phyloP scores from a whole-genome alignment of 2,113 vertebrate genomes.

The Mormyrus lacerda region DNA sequence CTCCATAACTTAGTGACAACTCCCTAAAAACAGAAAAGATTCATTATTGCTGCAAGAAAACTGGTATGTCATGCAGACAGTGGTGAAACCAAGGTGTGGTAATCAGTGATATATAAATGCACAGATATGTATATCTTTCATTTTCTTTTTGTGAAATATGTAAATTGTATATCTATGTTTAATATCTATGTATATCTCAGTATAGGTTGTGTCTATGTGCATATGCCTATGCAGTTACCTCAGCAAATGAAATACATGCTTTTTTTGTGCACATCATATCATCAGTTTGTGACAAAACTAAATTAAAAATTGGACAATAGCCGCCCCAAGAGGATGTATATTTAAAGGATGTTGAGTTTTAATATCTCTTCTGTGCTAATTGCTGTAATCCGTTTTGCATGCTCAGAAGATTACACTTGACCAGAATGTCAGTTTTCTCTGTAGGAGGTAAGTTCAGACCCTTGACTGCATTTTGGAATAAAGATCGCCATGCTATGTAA shows the following conservation, averaged over 20 bases:
- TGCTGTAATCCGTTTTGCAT: not conserved
- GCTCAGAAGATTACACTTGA: not conserved
- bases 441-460: not conserved
- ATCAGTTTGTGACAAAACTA: not conserved
- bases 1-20: not conserved
- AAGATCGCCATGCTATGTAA: not conserved
- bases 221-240: not conserved
- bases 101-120: not conserved
- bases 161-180: not conserved
- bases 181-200: not conserved
- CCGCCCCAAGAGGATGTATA: not conserved
- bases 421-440: not conserved
- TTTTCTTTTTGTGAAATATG: conserved; percentile 12
- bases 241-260: not conserved
- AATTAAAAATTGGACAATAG: not conserved
- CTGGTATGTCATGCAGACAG: not conserved
- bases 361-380: not conserved
- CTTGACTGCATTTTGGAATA: not conserved
- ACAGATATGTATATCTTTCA: not conserved
- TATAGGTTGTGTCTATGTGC: not conserved
- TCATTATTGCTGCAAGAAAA: not conserved
- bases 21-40: not conserved
- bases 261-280: not conserved
- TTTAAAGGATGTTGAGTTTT: not conserved
- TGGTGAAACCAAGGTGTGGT: not conserved